Evolutionary conservation across 2,888 invertebrate genomes (phyloP).

Genomic region (Nebria salina): DNA sequence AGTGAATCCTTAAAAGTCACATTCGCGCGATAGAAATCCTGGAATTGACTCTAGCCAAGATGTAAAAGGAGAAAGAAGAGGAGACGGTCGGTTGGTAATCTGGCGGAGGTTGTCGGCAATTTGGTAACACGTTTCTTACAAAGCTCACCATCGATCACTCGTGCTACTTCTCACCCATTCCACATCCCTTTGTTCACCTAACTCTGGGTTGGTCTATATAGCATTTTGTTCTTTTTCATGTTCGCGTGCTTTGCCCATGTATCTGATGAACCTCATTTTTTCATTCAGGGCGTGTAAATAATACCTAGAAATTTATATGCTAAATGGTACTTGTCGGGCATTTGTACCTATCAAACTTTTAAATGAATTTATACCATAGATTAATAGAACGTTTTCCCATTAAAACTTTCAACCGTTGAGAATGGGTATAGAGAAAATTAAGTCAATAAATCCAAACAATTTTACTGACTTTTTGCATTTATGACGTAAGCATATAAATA

Average conservation of each 20-base stretch:
- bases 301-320: not conserved
- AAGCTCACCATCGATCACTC: constrained; percentile 57
- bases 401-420: too few relatives aligned
- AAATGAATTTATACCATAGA: not conserved
- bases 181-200: not conserved
- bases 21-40: constrained; percentile 41
- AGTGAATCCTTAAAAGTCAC: constrained; percentile 45
- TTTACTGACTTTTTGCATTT: too few relatives aligned
- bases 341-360: not conserved
- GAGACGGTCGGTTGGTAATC: constrained; percentile 53
- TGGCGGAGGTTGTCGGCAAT: constrained; percentile 57
- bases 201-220: not conserved
- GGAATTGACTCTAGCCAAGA: constrained; percentile 39
- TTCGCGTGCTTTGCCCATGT: constrained; percentile 11
- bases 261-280: not conserved
- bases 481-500: too few relatives aligned
- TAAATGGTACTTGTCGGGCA: not conserved
- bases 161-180: constrained; percentile 47
- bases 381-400: not conserved
- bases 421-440: too few relatives aligned
- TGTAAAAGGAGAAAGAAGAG: not conserved
- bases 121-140: constrained; percentile 57
- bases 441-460: too few relatives aligned
- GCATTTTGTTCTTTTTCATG: constrained; percentile 11
- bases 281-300: not conserved